Evolutionary conservation across 2,888 invertebrate genomes (phyloP).

Genomic region (Zygaena filipendulae): DNA sequence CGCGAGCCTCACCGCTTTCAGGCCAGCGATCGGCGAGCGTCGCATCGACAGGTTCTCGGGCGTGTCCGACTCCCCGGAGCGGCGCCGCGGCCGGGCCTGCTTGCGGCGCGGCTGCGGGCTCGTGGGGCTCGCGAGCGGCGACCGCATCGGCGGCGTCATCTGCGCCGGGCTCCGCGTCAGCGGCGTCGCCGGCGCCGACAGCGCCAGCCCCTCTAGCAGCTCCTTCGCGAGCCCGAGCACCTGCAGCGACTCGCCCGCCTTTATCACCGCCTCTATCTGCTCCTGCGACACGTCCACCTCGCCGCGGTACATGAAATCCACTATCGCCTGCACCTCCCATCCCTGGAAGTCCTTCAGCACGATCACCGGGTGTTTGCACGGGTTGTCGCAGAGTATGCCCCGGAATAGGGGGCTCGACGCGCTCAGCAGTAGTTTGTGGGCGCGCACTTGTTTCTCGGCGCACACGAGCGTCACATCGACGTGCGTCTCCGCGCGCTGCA

Average conservation of each 20-base stretch:
- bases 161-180: slow-evolving; percentile 55
- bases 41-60: slow-evolving; percentile 73
- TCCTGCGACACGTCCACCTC: slow-evolving; percentile 91
- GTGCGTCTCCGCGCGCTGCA: slow-evolving; percentile 85
- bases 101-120: slow-evolving; percentile 87
- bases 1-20: slow-evolving; percentile 50
- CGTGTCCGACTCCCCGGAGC: slow-evolving; percentile 78
- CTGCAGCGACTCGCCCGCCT: slow-evolving; percentile 89
- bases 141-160: slow-evolving; percentile 49
- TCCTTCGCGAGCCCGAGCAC: slow-evolving; percentile 82
- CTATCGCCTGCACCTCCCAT: slow-evolving; percentile 89
- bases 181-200: slow-evolving; percentile 48
- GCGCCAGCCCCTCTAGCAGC: slow-evolving; percentile 52
- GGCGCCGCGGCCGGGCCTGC: slow-evolving; percentile 85
- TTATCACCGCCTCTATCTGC: slow-evolving; percentile 83
- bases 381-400: slow-evolving; percentile 88
- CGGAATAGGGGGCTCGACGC: slow-evolving; percentile 92
- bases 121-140: slow-evolving; percentile 69
- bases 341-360: slow-evolving; percentile 90
- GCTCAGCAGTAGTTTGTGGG: slow-evolving; percentile 92
- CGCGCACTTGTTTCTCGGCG: slow-evolving; percentile 84
- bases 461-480: slow-evolving; percentile 93
- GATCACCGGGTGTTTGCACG: slow-evolving; percentile 93
- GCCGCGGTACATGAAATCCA: slow-evolving; percentile 95
- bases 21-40: slow-evolving; percentile 50